Conservation (phyloP, 2,888 invertebrate species). For the Drosophila ustulata region DNA sequence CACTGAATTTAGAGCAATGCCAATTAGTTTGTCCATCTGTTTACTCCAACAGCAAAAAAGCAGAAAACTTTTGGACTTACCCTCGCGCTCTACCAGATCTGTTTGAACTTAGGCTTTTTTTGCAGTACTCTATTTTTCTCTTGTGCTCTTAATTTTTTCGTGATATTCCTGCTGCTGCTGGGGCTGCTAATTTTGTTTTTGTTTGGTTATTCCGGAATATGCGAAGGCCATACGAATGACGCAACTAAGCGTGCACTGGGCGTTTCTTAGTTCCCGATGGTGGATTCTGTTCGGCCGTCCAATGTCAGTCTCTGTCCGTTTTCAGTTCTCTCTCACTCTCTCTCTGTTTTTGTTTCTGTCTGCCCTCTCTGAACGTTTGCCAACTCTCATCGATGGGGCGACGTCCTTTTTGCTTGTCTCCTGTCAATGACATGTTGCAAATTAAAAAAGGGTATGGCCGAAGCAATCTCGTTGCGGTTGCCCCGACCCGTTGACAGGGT, state of each 20-base stretch:
- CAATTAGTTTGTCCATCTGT: too few relatives aligned
- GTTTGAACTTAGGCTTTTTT: too few relatives aligned
- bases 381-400: slow-evolving; percentile 55
- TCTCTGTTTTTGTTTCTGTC: too few relatives aligned
- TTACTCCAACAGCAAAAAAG: too few relatives aligned
- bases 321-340: not conserved
- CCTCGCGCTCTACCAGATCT: too few relatives aligned
- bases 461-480: slow-evolving; percentile 75
- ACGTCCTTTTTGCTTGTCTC: slow-evolving; percentile 76
- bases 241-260: slow-evolving; percentile 72
- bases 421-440: slow-evolving; percentile 81
- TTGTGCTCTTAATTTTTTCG: too few relatives aligned
- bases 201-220: slow-evolving; percentile 48
- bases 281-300: slow-evolving; percentile 3
- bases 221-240: slow-evolving; percentile 65
- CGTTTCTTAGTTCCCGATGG: slow-evolving; percentile 26
- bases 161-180: slow-evolving; percentile 30
- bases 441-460: slow-evolving; percentile 80
- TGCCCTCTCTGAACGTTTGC: slow-evolving; percentile 8
- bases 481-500: slow-evolving; percentile 42
- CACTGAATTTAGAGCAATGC: too few relatives aligned
- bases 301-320: not conserved
- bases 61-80: too few relatives aligned
- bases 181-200: slow-evolving; percentile 78
- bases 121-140: too few relatives aligned